Base-by-base conservation (phyloP, 2,113 vertebrate genomes). In the Guaruba guarouba region DNA sequence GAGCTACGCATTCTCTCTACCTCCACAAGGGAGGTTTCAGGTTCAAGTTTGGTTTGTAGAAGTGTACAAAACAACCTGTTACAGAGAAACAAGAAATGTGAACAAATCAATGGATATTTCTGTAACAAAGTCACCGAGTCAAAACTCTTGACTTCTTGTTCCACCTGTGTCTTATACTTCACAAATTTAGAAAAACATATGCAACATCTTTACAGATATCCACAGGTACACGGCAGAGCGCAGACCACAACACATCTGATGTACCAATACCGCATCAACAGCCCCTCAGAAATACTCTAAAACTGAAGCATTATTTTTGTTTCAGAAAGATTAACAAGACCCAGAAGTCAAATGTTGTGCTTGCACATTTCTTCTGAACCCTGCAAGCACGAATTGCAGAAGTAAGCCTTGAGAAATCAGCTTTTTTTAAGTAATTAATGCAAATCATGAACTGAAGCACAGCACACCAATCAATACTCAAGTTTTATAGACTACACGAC, bases 51-150 rank as follows among this genome's bases (percentile, higher is more conserved):
- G 17, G 17, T 48, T 91, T 80, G 54, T 19, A 77, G 37, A 66
- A 51, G 29, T 3, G 20, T 1, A 79, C 0, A 0, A 78, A 88
- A 78, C 35, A 22, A 52, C 23, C n/a, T 19, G 24, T 77, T 12
- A 63, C 1, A 73, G 16, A 59, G 31, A 82, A 88, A 68, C 22
- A 80, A 69, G 71, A 84, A 39, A 37, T 51, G 33, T 66, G 73
- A 28, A 28, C 62, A 81, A 71, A 79, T 76, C 10, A 57, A 2
- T 5, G 9, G 28, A 20, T 33, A 70, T 13, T 76, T 82, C 48
- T 55, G 8, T 23, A 80, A 63, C 2, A 1, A 81, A 92, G 51
- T 35, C 68, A 86, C 10, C 1, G 4, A 80, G 37, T 13, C 41
- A 88, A 71, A 93, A 55, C 49, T 52, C n/a, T 33, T 48, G 37